phyloP scores from a whole-genome alignment of 2,113 vertebrate species.

The Equus quagga region DNA sequence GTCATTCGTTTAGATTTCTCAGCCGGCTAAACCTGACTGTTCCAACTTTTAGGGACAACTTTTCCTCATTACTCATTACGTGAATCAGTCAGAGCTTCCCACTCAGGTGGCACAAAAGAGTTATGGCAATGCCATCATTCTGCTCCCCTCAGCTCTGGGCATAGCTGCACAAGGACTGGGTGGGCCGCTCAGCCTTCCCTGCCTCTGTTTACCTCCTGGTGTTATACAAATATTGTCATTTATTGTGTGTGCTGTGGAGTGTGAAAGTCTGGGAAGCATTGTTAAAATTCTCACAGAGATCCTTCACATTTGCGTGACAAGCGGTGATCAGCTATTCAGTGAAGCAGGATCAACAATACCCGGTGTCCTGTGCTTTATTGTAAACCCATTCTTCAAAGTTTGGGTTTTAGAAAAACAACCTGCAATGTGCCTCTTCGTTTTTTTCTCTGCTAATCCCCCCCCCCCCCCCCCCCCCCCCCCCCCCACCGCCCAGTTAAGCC shows the following conservation, averaged over 20 bases:
- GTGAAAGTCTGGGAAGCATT: background rate
- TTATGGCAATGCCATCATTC: fast-evolving
- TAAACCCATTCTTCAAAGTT: background rate
- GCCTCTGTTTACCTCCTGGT: background rate
- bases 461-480: too few relatives aligned
- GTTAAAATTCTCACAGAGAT: background rate
- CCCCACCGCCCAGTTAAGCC: background rate
- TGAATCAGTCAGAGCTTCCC: background rate
- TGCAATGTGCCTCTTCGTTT: fast-evolving
- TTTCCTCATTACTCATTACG: background rate
- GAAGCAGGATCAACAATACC: background rate
- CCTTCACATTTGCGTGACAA: fast-evolving
- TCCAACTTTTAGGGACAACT: background rate
- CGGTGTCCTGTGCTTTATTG: background rate
- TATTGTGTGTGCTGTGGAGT: fast-evolving
- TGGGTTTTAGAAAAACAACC: background rate
- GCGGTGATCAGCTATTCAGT: fast-evolving
- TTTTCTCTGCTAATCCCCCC: background rate
- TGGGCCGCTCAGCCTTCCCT: background rate
- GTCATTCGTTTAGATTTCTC: background rate
- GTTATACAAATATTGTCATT: too few relatives aligned
- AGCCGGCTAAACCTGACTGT: background rate
- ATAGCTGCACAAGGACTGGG: too few relatives aligned
- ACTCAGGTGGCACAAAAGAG: fast-evolving
- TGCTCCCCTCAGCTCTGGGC: fast-evolving